Base-by-base conservation (phyloP, 2,113 vertebrate genomes). In the Camelus dromedarius region DNA sequence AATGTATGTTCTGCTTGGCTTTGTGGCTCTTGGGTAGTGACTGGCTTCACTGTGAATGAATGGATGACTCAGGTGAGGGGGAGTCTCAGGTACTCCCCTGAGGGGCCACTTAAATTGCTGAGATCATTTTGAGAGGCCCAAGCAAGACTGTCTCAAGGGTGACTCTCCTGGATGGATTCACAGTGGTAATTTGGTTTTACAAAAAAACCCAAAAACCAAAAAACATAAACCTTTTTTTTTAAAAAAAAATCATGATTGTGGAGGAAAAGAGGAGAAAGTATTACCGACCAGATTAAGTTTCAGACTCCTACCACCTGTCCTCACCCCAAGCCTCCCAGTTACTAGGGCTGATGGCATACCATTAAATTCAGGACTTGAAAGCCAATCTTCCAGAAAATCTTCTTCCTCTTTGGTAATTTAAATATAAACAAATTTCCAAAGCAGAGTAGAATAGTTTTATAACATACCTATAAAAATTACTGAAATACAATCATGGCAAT, bases 341-440 rank as follows among this genome's bases (percentile, higher is more conserved):
- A 56, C 35, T 76, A 76, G 42, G 42, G 54, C 35, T 46, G 77
- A 48, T 58, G 42, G 80, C 58, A 32, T 6, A 70, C 26, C 38
- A 10, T 32, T 76, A 89, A 85, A 86, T 79, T 62, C 54, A 89
- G 60, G 28, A 91, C 54, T 56, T 81, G 54, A 88, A 89, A 73
- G 52, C 3, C 14, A 62, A 28, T 50, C 48, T 95, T 77, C 85
- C n/a, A 56, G 66, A 85, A 87, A 87, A 69, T 13, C 52, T 46
- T 32, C 62, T 64, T 92, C 18, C 18, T 93, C 54, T 91, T 48
- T 72, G 24, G 69, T 95, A 88, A 93, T 0, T 96, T 58, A 97
- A 96, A 91, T 87, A 73, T 7, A 84, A 60, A 56, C 24, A 90
- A 13, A 95, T 54, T 81, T 69, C 38, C 66, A 79, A 79, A 96